Evolutionary conservation across 2,113 vertebrate genomes (phyloP).

Genomic region (Tretioscincus oriximinensis): DNA sequence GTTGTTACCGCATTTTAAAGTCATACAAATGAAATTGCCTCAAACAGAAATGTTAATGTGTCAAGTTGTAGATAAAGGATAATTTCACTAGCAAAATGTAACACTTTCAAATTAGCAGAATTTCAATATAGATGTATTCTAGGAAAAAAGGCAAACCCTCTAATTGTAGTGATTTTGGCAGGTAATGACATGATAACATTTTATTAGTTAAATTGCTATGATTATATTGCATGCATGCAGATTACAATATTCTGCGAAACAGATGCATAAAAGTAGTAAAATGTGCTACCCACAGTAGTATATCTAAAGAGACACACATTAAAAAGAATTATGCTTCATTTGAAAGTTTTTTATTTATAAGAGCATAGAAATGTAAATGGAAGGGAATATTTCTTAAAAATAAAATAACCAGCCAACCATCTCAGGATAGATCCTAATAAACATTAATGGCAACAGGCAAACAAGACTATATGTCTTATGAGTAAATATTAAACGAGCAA

Average conservation of each 20-base stretch:
- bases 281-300: conserved; percentile 17
- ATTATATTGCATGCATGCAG: conserved; percentile 28
- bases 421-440: conserved; percentile 1
- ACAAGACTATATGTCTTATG: conserved; percentile 46
- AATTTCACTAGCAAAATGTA: conserved; percentile 58
- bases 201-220: conserved; percentile 54
- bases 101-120: conserved; percentile 46
- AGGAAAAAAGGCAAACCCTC: conserved; percentile 26
- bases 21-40: conserved; percentile 56
- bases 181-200: conserved; percentile 46
- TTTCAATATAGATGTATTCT: conserved; percentile 35
- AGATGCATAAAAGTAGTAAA: conserved; percentile 46
- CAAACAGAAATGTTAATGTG: conserved; percentile 51
- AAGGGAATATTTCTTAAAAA: conserved; percentile 32
- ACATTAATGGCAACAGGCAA: conserved; percentile 52
- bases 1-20: conserved; percentile 54
- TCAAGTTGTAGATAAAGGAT: conserved; percentile 49
- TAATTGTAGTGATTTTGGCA: conserved; percentile 56
- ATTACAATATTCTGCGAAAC: conserved; percentile 38
- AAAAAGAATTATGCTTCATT: conserved; percentile 39
- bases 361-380: conserved; percentile 44
- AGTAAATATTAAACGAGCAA: conserved; percentile 60
- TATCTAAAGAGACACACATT: conserved; percentile 43
- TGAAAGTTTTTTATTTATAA: conserved; percentile 40
- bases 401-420: conserved; percentile 26